These are phyloP conservation scores for Gymnothorax javanicus DNA, from an alignment of 2,797 vertebrate genomes.

Conservation along the genomic window DNA sequence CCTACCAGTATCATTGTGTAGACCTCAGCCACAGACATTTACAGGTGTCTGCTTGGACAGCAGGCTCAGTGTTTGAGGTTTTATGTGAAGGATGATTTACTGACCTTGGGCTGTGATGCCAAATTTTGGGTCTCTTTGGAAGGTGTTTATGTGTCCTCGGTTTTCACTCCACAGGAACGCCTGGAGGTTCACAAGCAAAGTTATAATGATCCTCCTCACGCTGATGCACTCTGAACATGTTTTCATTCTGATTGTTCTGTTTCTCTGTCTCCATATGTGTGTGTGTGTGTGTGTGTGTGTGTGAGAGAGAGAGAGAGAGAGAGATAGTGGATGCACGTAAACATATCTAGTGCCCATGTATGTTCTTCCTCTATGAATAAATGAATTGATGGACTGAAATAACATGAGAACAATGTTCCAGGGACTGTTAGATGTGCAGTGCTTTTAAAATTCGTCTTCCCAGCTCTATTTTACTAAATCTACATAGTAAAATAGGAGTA, in stretches of 20 bases:
- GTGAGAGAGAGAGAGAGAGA: too few relatives aligned
- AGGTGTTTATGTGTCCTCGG: slow-evolving; percentile 21
- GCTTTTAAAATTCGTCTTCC: background rate
- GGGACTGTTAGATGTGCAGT: too few relatives aligned
- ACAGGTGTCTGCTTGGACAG: background rate
- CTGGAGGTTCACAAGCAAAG: background rate
- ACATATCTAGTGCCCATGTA: background rate
- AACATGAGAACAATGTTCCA: too few relatives aligned
- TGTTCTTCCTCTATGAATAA: background rate
- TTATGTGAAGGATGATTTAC: slow-evolving; percentile 45
- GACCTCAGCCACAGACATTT: background rate
- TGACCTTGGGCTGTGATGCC: slow-evolving; percentile 31
- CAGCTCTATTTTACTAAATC: background rate
- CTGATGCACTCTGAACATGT: background rate
- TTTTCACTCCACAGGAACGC: slow-evolving; percentile 21
- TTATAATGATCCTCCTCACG: slow-evolving; percentile 12
- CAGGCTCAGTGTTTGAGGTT: slow-evolving; percentile 34
- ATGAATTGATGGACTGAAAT: background rate
- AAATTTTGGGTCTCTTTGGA: slow-evolving; percentile 43
- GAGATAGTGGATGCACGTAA: background rate
- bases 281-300: background rate
- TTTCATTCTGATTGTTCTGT: background rate
- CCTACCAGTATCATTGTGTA: too few relatives aligned
- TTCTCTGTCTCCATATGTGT: background rate
- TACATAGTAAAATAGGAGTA: background rate